Evolutionary conservation across 2,113 vertebrate genomes (phyloP), one percentile per base, ranked within the genome.

Genomic region (Fregata magnificens): DNA sequence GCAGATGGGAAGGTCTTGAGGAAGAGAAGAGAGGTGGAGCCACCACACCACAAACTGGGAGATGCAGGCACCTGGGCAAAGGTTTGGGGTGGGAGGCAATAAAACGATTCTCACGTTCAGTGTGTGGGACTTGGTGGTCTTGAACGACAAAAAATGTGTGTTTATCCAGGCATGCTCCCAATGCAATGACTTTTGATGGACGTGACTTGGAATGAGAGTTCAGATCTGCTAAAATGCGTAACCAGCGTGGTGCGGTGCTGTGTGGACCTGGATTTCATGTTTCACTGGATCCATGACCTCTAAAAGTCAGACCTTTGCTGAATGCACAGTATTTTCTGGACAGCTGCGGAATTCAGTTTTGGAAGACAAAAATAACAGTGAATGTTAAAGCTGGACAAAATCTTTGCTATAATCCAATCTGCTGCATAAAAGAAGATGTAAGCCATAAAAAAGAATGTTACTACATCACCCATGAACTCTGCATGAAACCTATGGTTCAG

Each of bases 251-350:
- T 44, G 25, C 0, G 3, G 28, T 52, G 67, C 47, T 50, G 26
- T 14, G 38, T 78, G 56, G 77, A 95, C 73, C 65, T 84, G 69
- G 49, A 95, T 71, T 86, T 90, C 2, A 4, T 90, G 50, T 95
- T 92, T 81, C 29, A 15, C 13, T 78, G 65, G 11, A 58, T 90
- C 50, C 31, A 36, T 87, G 84, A 73, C 70, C 28, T 86, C 55
- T 70, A 52, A 81, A 90, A 86, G 26, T 78, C 50, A 93, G 61
- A 52, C 9, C 14, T 63, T 55, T 95, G 59, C 82, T 92, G 82
- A 72, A 90, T 28, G 15, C 28, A 74, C 32, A 24, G 24, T 49
- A 86, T 96, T 92, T 92, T 90, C 56, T 67, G 86, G 71, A 86
- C 80, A 86, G 49, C n/a, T 95, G 47, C 10, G 16, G 67, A 90